Base-by-base conservation (phyloP, 2,888 invertebrate genomes). In the Cataglyphis rosenhaueri region DNA sequence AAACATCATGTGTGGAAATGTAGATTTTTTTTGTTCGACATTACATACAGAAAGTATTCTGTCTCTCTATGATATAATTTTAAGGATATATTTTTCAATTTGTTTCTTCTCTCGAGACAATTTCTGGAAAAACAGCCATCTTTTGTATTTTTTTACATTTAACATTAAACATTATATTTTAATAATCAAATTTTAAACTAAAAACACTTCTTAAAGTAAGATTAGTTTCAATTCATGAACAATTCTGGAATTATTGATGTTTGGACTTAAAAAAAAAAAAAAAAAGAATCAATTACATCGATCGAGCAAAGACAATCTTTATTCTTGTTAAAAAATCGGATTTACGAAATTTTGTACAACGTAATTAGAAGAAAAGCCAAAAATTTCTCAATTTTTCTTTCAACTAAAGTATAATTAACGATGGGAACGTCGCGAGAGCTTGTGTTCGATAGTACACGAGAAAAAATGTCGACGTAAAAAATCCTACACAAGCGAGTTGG, bases 401-500 rank as follows among this genome's bases (percentile, higher is more conserved):
- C n/a, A 18, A 35, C 12, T 57, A 41, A 41, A 48, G 15, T 48
- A 21, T 62, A 74, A 74, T 48, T 21, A 62, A 38, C 44, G 21
- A 8, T 8, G 48, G 3, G 62, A 48, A 62, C 61, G n/a, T 1
- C 32, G 61, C 44, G 21, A 32, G 35, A 21, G 25, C 35, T 59
- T 21, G 21, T 32, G 61, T 44, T 71, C 35, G n/a, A 68, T 68
- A 52, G 44, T 44, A 2, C 15, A 32, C 21, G 18, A 41, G 21
- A 76, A 66, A 66, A 57, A 57, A 12, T 3, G 15, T 57, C 15
- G 57, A 57, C 57, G 8, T 66, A 78, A 32, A 32, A 59, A 66
- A 78, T 66, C 21, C 32, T 57, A 32, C n/a, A 57, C 57, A 32
- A 29, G 57, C 9, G 57, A 21, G 21, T 59, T 57, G 29, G 32